phyloP scores from a whole-genome alignment of 2,797 vertebrate species.

The Myotis findleyi region DNA sequence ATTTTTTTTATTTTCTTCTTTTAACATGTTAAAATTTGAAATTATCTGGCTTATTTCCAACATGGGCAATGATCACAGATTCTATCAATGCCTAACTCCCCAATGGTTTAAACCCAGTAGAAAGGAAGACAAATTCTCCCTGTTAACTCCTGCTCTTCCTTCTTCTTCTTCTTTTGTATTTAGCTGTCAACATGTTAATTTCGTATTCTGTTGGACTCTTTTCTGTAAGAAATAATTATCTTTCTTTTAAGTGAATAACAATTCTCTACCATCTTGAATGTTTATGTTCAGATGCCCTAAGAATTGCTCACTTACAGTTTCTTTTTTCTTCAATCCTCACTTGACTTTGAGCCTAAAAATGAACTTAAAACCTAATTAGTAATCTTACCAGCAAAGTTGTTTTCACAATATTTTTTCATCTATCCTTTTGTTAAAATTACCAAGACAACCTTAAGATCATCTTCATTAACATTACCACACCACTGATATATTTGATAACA shows the following conservation, averaged over 20 bases:
- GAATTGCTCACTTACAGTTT: background rate
- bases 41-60: background rate
- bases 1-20: background rate
- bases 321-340: background rate
- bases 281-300: background rate
- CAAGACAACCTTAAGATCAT: background rate
- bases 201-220: background rate
- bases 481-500: background rate
- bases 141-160: background rate
- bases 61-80: background rate
- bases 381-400: background rate
- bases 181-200: background rate
- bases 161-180: background rate
- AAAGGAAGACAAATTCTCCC: background rate
- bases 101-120: background rate
- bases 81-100: background rate
- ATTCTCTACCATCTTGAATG: background rate
- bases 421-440: constrained; percentile 36
- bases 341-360: background rate
- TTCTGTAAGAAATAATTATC: background rate
- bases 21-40: background rate
- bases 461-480: constrained; percentile 34
- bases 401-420: constrained; percentile 18
- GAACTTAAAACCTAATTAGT: background rate
- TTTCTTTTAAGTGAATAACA: background rate